phyloP scores from a whole-genome alignment of 2,888 invertebrate species.

The Rhagium mordax region DNA sequence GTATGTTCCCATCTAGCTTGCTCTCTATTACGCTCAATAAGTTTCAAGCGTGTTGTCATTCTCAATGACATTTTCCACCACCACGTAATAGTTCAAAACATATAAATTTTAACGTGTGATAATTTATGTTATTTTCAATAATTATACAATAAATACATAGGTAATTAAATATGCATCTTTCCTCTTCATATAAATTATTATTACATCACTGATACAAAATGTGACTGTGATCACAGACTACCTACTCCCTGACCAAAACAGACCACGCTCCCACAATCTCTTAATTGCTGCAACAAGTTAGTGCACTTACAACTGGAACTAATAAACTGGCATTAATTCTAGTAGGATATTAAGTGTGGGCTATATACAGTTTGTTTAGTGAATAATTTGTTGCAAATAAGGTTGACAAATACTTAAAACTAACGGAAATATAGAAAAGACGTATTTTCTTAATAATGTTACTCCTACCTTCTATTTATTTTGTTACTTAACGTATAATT shows the following conservation, averaged over 20 bases:
- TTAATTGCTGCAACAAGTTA: not conserved
- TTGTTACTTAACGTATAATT: no score
- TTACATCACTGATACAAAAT: no score
- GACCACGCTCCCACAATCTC: not conserved
- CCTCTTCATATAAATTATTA: not conserved
- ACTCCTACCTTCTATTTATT: no score
- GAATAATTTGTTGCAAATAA: slow-evolving; percentile 1
- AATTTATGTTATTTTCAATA: not conserved
- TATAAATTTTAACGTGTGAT: no score
- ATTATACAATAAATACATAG: no score
- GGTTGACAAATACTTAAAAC: not conserved
- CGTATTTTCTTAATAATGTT: no score
- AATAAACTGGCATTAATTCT: not conserved
- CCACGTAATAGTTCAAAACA: no score
- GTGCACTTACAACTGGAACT: not conserved
- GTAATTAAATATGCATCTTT: not conserved
- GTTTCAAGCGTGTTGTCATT: no score
- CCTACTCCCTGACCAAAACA: not conserved
- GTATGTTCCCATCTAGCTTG: no score
- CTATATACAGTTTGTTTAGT: not conserved
- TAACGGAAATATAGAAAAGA: not conserved
- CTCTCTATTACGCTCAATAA: no score
- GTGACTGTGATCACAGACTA: not conserved
- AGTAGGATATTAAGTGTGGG: not conserved
- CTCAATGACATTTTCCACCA: no score